Evolutionary conservation across 2,113 vertebrate species (phyloP).

Genomic region (Pandion haliaetus): DNA sequence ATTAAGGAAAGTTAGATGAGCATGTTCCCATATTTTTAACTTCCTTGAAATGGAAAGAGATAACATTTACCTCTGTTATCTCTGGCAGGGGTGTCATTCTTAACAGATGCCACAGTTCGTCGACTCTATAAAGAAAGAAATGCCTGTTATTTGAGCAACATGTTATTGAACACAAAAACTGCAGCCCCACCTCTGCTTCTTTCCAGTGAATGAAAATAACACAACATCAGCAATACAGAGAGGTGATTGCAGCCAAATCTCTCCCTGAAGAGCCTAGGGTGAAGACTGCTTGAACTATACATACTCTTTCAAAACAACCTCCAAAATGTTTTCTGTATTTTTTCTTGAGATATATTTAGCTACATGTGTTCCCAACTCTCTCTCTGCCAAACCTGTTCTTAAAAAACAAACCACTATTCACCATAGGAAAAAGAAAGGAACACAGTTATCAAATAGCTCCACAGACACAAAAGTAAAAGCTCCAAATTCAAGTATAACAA

Average conservation of each 20-base stretch:
- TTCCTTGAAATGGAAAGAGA: background rate
- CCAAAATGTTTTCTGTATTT: background rate
- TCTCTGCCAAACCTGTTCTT: background rate
- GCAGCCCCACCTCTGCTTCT: background rate
- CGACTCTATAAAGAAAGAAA: constrained; percentile 77
- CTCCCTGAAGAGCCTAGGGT: background rate
- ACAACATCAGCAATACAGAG: fast-evolving
- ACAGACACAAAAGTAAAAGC: background rate
- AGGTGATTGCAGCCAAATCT: background rate
- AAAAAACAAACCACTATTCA: background rate
- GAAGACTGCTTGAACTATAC: background rate
- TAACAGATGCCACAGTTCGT: constrained; percentile 78
- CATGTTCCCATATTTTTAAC: background rate
- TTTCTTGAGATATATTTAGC: background rate
- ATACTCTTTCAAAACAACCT: background rate
- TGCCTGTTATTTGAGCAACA: background rate
- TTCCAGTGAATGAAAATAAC: constrained; percentile 10
- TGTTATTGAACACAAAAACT: background rate
- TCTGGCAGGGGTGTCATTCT: constrained; percentile 83
- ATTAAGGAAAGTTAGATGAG: background rate
- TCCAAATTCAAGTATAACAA: background rate
- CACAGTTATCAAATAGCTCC: background rate
- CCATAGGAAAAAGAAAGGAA: background rate
- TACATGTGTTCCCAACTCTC: background rate
- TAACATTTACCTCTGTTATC: constrained; percentile 88